A percentile compares a stretch with the other conserved stretches of the same genome.
Evolutionary conservation across 2,888 invertebrate genomes (phyloP).

Genomic region (Pseudococcus longispinus): DNA sequence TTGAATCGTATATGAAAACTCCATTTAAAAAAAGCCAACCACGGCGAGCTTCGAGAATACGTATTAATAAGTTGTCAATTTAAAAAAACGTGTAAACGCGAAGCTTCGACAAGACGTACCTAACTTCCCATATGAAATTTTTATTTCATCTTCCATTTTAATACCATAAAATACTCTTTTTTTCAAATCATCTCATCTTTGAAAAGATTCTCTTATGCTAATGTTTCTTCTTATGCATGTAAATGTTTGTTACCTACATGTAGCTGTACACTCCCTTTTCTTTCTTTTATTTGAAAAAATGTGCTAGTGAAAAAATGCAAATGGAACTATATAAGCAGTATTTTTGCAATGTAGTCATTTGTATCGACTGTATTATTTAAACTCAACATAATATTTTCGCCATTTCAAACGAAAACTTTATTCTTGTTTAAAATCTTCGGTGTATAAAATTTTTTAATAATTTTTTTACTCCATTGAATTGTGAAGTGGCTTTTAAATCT

Average conservation of each 20-base stretch:
- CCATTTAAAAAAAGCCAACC: background rate
- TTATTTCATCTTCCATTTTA: slow-evolving; percentile 17
- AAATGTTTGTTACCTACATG: slow-evolving; percentile 29
- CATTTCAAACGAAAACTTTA: background rate
- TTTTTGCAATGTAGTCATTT: background rate
- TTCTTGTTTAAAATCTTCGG: background rate
- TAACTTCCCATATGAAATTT: background rate
- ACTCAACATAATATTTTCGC: background rate
- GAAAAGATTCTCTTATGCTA: slow-evolving; percentile 40
- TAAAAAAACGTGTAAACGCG: background rate
- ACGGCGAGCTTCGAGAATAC: too few relatives aligned
- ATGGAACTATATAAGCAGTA: slow-evolving; percentile 16
- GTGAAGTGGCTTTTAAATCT: background rate
- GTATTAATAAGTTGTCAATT: background rate
- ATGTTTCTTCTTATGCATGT: slow-evolving; percentile 20
- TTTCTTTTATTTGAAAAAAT: slow-evolving; percentile 35
- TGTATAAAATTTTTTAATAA: background rate
- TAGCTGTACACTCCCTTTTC: background rate
- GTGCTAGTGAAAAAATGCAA: slow-evolving; percentile 12
- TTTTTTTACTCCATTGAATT: background rate
- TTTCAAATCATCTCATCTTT: slow-evolving; percentile 34
- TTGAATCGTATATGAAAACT: background rate
- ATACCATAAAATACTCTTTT: slow-evolving; percentile 20
- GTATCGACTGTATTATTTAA: slow-evolving; percentile 15
- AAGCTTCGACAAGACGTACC: background rate